These are phyloP conservation scores for Pocota personata DNA, from an alignment of 2,888 invertebrate genomes.

Conservation along the genomic window DNA sequence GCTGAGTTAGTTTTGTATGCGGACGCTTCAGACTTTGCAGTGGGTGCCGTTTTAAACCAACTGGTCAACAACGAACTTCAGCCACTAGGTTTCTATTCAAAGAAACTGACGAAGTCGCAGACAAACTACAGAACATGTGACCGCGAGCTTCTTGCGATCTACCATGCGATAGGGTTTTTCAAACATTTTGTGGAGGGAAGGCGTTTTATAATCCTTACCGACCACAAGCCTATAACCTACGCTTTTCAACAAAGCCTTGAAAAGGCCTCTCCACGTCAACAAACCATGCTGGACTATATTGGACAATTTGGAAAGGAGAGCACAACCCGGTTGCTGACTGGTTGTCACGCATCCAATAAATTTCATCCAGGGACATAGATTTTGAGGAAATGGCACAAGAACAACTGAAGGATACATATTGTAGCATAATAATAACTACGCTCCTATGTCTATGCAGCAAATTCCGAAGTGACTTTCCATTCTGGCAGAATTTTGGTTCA, in stretches of 20 bases:
- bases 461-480: too few relatives aligned
- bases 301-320: not conserved
- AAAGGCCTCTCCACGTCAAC: not conserved
- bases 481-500: too few relatives aligned
- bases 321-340: not conserved
- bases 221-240: not conserved
- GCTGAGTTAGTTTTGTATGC: not conserved
- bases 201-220: not conserved
- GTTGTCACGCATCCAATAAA: constrained; percentile 2
- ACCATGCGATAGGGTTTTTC: not conserved
- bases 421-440: too few relatives aligned
- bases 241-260: not conserved
- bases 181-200: constrained; percentile 2
- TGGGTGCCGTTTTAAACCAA: too few relatives aligned
- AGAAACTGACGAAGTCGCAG: not conserved
- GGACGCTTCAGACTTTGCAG: too few relatives aligned
- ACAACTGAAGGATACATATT: not conserved
- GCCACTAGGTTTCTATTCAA: too few relatives aligned
- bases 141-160: too few relatives aligned
- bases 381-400: not conserved
- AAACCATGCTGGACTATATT: not conserved
- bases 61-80: too few relatives aligned
- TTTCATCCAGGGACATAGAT: not conserved
- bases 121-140: not conserved
- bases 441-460: too few relatives aligned